Evolutionary conservation across 1,140 invertebrate species (phyloP).

Genomic region (Zaprionus tsacasi): DNA sequence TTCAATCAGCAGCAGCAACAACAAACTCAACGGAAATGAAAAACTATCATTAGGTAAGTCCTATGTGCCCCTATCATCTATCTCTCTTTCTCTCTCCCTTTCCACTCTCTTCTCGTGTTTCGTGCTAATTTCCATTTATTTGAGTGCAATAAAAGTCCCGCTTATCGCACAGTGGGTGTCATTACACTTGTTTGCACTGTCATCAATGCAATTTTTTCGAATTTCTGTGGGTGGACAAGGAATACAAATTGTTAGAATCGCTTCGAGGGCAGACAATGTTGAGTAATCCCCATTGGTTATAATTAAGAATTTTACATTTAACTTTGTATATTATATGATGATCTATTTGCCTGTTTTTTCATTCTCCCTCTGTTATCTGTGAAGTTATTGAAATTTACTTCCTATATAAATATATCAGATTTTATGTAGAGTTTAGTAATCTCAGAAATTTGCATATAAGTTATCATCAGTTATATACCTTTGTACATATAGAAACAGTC

Average conservation of each 20-base stretch:
- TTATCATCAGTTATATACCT: no score
- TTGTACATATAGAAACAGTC: no score
- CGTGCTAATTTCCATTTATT: conserved; percentile 67
- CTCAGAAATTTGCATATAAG: no score
- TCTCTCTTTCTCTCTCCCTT: not conserved
- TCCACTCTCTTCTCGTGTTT: conserved; percentile 16
- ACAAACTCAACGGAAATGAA: not conserved
- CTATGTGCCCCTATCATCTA: conserved; percentile 50
- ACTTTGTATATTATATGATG: not conserved
- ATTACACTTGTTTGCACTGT: conserved; percentile 73
- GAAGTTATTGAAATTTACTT: not conserved
- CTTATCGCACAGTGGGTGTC: conserved; percentile 54
- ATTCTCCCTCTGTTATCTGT: not conserved
- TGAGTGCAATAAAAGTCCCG: conserved; percentile 46
- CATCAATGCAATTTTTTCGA: conserved; percentile 68
- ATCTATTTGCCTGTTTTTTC: not conserved
- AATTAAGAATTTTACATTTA: not conserved
- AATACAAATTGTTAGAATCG: not conserved
- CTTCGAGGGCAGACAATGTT: not conserved
- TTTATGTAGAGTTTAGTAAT: no score
- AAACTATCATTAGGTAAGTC: conserved; percentile 52
- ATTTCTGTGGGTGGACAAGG: not conserved
- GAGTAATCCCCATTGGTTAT: not conserved
- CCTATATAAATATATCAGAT: not conserved
- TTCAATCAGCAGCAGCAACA: conserved; percentile 44